A percentile compares a stretch with the other conserved stretches of the same genome.
Conservation (phyloP, 2,797 vertebrate genomes). For the Myotis vivesi region DNA sequence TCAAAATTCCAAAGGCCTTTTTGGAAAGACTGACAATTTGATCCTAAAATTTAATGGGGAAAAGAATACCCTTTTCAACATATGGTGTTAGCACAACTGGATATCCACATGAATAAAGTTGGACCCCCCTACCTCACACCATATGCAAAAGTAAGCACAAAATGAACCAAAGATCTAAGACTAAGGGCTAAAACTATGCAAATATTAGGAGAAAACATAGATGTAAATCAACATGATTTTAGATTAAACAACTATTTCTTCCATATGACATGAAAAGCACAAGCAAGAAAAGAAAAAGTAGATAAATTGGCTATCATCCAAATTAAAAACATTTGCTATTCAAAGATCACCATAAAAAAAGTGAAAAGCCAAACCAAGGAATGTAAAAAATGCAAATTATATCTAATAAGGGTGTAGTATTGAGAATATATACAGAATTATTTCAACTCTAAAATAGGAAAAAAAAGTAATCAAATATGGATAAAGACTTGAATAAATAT, state of each 20-base stretch:
- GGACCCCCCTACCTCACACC: background rate
- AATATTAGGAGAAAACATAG: background rate
- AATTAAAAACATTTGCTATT: background rate
- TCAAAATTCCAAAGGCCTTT: background rate
- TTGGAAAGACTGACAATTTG: background rate
- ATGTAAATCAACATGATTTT: background rate
- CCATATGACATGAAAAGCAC: background rate
- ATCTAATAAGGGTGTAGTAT: background rate
- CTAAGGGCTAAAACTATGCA: background rate
- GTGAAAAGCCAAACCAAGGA: background rate
- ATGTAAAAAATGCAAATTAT: background rate
- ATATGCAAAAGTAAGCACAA: background rate
- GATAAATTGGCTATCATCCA: background rate
- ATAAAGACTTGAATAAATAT: background rate
- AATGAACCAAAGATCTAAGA: background rate
- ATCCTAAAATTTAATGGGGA: background rate
- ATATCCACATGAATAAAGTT: background rate
- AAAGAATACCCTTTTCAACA: background rate
- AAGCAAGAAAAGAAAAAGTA: background rate
- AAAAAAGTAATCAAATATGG: background rate
- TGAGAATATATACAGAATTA: background rate
- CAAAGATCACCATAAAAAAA: background rate
- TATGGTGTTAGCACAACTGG: background rate
- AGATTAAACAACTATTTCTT: background rate
- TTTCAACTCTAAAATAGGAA: background rate